Conservation (phyloP, 2,797 vertebrate species). For the Emydoidea blandingii region DNA sequence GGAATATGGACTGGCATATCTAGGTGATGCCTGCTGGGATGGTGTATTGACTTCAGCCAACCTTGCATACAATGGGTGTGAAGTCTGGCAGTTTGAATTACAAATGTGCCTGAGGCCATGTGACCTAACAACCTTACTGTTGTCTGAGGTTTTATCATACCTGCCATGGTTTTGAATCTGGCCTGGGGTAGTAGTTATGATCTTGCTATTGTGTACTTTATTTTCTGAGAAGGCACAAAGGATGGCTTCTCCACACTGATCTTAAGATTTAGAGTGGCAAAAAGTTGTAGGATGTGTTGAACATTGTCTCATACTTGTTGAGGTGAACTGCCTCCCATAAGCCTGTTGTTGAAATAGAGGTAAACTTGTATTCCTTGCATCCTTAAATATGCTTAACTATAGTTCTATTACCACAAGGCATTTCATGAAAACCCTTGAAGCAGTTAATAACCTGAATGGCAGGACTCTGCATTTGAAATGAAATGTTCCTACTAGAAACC, state of each 20-base stretch:
- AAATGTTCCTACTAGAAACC: not conserved
- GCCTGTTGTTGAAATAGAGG: not conserved
- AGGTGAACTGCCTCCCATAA: not conserved
- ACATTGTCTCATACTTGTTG: not conserved
- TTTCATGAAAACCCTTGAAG: not conserved
- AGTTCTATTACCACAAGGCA: not conserved
- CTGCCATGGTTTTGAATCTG: not conserved
- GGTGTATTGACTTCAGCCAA: not conserved
- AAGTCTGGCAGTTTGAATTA: not conserved
- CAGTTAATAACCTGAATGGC: not conserved
- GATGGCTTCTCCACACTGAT: not conserved
- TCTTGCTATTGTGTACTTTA: not conserved
- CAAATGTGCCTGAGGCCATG: not conserved
- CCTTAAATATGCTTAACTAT: not conserved
- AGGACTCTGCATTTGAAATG: not conserved
- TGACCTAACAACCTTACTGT: not conserved
- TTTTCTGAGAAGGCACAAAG: not conserved
- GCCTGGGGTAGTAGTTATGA: not conserved
- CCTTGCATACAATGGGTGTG: not conserved
- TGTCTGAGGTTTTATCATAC: not conserved
- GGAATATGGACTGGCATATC: not conserved
- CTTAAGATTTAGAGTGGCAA: not conserved
- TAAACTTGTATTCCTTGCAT: not conserved
- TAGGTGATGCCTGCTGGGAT: not conserved
- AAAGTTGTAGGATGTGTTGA: not conserved